These are phyloP conservation scores for Solea senegalensis DNA, from an alignment of 2,113 vertebrate genomes.

Conservation along the genomic window DNA sequence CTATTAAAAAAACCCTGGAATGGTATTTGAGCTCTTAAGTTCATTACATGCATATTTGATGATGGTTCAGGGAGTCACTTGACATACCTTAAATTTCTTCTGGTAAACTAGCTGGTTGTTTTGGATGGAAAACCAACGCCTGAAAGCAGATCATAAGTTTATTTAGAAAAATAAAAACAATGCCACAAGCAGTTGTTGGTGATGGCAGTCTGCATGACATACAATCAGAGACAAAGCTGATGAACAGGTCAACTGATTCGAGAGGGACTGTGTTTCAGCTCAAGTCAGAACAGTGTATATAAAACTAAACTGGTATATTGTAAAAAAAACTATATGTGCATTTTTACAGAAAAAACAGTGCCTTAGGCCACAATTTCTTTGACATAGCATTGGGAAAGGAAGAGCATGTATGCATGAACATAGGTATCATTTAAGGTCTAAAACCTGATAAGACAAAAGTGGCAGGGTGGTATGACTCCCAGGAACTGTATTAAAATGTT, in stretches of 20 bases:
- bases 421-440: not conserved
- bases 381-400: not conserved
- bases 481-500: not conserved
- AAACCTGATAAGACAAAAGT: not conserved
- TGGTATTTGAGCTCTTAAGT: slow-evolving; percentile 21
- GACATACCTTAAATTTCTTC: slow-evolving; percentile 98
- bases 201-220: not conserved
- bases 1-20: slow-evolving; percentile 34
- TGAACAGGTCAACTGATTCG: not conserved
- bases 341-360: not conserved
- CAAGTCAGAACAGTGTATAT: too few species aligned
- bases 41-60: slow-evolving; percentile 46
- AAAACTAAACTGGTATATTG: not conserved
- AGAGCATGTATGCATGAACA: not conserved
- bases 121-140: slow-evolving; percentile 99
- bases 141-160: slow-evolving; percentile 75
- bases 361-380: not conserved
- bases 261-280: too few species aligned
- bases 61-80: slow-evolving; percentile 42
- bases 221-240: not conserved
- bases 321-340: not conserved
- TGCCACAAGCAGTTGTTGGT: slow-evolving; percentile 24
- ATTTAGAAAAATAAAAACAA: slow-evolving; percentile 5
- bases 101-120: slow-evolving; percentile 99
- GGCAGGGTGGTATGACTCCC: not conserved